Evolutionary conservation across 2,113 vertebrate genomes (phyloP).

Genomic region (Dendrocopos noguchii): DNA sequence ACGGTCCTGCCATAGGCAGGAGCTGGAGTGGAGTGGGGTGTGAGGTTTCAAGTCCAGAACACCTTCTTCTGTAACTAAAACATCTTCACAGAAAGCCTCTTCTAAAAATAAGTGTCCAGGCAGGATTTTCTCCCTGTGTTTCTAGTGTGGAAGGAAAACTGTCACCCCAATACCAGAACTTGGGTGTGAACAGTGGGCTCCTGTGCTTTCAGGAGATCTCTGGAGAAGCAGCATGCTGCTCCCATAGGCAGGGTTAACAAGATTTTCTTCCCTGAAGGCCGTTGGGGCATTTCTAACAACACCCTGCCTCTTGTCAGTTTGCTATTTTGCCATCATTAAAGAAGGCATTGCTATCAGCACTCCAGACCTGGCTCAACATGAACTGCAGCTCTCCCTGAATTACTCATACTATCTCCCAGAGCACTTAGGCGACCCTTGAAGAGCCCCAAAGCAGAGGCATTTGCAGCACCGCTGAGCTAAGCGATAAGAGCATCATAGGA

Average conservation of each 20-base stretch:
- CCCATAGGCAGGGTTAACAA: background rate
- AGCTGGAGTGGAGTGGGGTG: background rate
- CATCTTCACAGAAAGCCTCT: background rate
- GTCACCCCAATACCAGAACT: background rate
- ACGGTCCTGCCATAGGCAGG: background rate
- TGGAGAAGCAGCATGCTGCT: background rate
- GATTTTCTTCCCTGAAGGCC: background rate
- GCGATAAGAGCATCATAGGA: background rate
- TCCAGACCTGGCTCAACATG: background rate
- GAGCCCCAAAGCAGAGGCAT: background rate
- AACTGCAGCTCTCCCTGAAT: background rate
- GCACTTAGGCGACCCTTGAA: background rate
- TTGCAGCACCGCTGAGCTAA: background rate
- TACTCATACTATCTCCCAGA: background rate
- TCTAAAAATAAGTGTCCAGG: background rate
- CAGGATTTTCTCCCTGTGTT: background rate
- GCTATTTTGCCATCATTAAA: background rate
- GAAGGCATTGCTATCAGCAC: background rate
- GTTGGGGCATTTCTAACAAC: background rate
- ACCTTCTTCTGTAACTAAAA: background rate
- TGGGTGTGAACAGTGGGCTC: background rate
- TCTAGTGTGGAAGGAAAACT: background rate
- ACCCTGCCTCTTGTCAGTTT: background rate
- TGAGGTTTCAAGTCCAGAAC: background rate
- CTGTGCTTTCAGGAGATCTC: background rate